These are phyloP conservation scores for Calliphora vomitoria DNA, from an alignment of 2,888 invertebrate species.

Conservation along the genomic window DNA sequence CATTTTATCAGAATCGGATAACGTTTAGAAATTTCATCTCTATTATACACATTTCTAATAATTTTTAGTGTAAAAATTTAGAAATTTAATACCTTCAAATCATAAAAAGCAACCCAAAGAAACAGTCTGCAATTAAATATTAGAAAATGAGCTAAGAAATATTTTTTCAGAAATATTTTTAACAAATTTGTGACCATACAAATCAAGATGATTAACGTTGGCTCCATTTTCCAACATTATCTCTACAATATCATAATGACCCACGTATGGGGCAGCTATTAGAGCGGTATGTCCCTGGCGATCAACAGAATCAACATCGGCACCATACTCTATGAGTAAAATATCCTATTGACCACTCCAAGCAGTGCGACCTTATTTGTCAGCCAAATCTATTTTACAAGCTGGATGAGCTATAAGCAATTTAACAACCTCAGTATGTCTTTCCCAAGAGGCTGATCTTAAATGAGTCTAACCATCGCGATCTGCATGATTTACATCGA, in stretches of 20 bases:
- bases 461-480: constrained; percentile 96
- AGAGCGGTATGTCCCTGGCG: constrained; percentile 96
- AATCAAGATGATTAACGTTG: constrained; percentile 93
- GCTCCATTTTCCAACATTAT: constrained; percentile 93
- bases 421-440: constrained; percentile 94
- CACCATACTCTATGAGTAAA: constrained; percentile 91
- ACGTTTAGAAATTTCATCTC: no score
- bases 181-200: constrained; percentile 94
- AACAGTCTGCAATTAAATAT: no score
- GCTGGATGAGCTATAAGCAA: constrained; percentile 89
- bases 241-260: constrained; percentile 95
- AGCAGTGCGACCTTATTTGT: constrained; percentile 95
- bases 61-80: no score
- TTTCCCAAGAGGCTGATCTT: constrained; percentile 97
- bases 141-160: no score
- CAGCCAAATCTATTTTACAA: constrained; percentile 94
- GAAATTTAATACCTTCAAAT: no score
- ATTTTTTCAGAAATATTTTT: no score
- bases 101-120: no score
- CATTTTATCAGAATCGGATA: no score
- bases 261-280: constrained; percentile 98
- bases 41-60: no score
- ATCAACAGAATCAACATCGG: constrained; percentile 93
- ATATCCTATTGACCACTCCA: constrained; percentile 97
- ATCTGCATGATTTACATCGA: constrained; percentile 91